Evolutionary conservation across 2,113 vertebrate species (phyloP).

Genomic region (Takifugu bimaculatus): DNA sequence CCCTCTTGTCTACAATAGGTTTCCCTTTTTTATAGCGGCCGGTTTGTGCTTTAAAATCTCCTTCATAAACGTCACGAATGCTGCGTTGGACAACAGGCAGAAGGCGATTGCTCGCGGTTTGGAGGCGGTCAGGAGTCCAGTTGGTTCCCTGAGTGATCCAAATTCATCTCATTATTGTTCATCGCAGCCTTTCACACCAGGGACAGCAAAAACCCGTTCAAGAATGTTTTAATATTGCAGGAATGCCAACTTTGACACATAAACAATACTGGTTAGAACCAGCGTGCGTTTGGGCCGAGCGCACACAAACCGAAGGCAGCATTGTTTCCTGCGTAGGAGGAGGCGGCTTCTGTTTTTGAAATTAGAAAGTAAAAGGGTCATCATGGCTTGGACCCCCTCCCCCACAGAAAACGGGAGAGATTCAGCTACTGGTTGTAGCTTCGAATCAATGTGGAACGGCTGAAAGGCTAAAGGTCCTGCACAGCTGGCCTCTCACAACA

Average conservation of each 20-base stretch:
- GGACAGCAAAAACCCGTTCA: slow-evolving; percentile 15
- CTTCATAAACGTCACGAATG: too few species aligned
- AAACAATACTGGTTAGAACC: neutral
- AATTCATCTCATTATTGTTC: neutral
- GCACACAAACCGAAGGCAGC: neutral
- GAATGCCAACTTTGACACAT: slow-evolving; percentile 1
- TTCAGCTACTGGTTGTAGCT: too few species aligned
- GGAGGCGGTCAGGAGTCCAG: neutral
- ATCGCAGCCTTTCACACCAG: neutral
- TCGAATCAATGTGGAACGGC: too few species aligned
- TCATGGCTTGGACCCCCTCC: neutral
- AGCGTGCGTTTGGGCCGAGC: neutral
- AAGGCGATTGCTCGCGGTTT: neutral
- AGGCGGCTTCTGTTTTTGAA: neutral
- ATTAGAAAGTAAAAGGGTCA: slow-evolving; percentile 2
- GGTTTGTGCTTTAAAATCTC: too few species aligned
- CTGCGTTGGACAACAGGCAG: neutral
- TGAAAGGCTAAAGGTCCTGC: too few species aligned
- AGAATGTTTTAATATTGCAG: slow-evolving; percentile 1
- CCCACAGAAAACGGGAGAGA: too few species aligned
- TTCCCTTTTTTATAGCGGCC: too few species aligned
- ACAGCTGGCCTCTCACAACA: too few species aligned
- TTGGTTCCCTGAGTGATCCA: neutral
- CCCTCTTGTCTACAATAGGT: too few species aligned
- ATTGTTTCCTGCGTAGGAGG: neutral